phyloP scores from a whole-genome alignment of 2,888 invertebrate genomes.

The Ceramica pisi region DNA sequence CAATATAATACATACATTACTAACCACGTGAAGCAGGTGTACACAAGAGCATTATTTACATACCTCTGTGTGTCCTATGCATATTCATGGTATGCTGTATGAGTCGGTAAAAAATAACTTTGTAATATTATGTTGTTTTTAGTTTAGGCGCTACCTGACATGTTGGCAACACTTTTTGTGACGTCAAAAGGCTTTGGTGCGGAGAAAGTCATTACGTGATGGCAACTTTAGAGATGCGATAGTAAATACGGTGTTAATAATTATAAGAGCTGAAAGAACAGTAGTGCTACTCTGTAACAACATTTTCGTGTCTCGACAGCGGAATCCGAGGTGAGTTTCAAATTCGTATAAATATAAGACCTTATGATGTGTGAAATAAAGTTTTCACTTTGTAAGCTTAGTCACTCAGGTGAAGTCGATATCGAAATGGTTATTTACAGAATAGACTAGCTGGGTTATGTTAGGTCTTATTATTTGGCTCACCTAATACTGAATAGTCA shows the following conservation, averaged over 20 bases:
- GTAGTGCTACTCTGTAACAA: too few relatives aligned
- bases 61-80: conserved; percentile 49
- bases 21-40: conserved; percentile 34
- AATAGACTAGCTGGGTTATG: too few relatives aligned
- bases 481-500: too few relatives aligned
- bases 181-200: conserved; percentile 17
- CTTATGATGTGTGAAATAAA: too few relatives aligned
- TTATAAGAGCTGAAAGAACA: neutral
- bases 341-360: too few relatives aligned
- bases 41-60: conserved; percentile 46
- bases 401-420: too few relatives aligned
- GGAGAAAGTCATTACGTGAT: conserved; percentile 29
- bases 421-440: too few relatives aligned
- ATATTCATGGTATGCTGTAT: conserved; percentile 61
- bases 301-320: too few relatives aligned
- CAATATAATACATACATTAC: conserved; percentile 45
- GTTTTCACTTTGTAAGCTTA: too few relatives aligned
- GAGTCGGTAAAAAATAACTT: conserved; percentile 50
- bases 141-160: conserved; percentile 14
- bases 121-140: conserved; percentile 41
- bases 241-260: conserved; percentile 14
- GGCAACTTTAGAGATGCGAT: conserved; percentile 10
- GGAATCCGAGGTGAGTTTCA: too few relatives aligned
- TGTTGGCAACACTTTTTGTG: conserved; percentile 5
- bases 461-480: too few relatives aligned